Evolutionary conservation across 2,797 vertebrate species (phyloP).

Genomic region (Malurus splendens): DNA sequence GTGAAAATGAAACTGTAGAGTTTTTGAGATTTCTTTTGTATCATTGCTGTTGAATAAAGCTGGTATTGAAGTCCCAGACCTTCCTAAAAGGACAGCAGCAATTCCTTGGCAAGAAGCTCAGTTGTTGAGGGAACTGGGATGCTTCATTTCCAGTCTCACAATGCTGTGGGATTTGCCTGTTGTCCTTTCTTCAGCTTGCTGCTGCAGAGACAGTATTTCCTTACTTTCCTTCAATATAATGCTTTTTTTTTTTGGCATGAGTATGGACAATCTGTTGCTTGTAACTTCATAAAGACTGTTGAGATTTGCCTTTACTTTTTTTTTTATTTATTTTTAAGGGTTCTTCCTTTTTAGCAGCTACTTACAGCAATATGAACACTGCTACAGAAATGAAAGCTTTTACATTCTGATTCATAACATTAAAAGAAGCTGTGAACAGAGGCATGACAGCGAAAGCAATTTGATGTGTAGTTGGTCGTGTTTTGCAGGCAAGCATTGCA

Average conservation of each 20-base stretch:
- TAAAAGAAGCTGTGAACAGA: not conserved
- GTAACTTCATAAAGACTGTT: not conserved
- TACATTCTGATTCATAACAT: not conserved
- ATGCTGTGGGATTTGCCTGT: not conserved
- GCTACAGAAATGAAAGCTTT: not conserved
- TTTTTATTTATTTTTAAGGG: no score
- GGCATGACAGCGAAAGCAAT: not conserved
- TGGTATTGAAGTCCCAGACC: not conserved
- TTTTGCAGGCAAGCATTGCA: not conserved
- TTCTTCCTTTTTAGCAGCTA: not conserved
- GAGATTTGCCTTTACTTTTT: not conserved
- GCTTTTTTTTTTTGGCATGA: not conserved
- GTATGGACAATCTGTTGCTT: not conserved
- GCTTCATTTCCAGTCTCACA: not conserved
- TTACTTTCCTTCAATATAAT: not conserved
- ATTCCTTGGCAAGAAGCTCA: slow-evolving; percentile 27
- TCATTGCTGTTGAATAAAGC: not conserved
- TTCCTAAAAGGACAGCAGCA: slow-evolving; percentile 14
- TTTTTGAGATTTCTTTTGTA: slow-evolving; percentile 4
- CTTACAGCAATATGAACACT: not conserved
- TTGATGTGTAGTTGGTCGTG: not conserved
- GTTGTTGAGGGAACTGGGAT: slow-evolving; percentile 34
- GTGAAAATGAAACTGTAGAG: slow-evolving; percentile 5
- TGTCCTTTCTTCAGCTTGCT: not conserved
- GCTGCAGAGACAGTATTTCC: not conserved